These are phyloP conservation scores for Hyperoplus immaculatus DNA, from an alignment of 2,797 vertebrate genomes.

Conservation along the genomic window DNA sequence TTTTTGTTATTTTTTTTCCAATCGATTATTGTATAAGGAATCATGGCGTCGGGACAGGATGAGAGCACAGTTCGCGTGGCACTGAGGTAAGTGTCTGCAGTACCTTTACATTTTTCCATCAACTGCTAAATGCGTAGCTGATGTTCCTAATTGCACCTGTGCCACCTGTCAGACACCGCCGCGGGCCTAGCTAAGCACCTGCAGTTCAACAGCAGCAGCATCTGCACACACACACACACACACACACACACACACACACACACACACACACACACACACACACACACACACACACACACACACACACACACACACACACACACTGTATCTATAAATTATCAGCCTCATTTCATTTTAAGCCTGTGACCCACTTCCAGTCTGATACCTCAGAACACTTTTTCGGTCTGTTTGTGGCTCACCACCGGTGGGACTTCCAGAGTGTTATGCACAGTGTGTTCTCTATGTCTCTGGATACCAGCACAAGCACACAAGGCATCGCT, in stretches of 20 bases:
- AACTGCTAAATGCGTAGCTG: constrained; percentile 23
- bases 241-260: too few species aligned
- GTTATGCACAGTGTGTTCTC: neutral
- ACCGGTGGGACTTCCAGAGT: neutral
- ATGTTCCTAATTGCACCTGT: constrained; percentile 36
- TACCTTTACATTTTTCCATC: neutral
- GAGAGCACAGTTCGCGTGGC: constrained; percentile 96
- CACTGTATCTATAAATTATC: constrained; percentile 11
- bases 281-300: too few species aligned
- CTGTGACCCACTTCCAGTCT: constrained; percentile 25
- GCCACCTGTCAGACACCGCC: constrained; percentile 72
- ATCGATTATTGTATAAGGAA: constrained; percentile 30
- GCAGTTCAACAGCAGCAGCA: constrained; percentile 49
- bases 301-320: neutral
- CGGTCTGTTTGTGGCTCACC: neutral
- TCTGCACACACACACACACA: neutral
- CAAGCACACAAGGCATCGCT: neutral
- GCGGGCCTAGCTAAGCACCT: constrained; percentile 50
- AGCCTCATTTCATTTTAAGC: constrained; percentile 26
- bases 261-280: too few species aligned
- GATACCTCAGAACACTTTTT: neutral
- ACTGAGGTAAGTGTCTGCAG: constrained; percentile 87
- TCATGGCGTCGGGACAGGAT: constrained; percentile 90
- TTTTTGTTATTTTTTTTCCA: neutral
- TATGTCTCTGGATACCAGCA: neutral